Evolutionary conservation across 2,888 invertebrate genomes (phyloP).

Genomic region (Blomia tropicalis): DNA sequence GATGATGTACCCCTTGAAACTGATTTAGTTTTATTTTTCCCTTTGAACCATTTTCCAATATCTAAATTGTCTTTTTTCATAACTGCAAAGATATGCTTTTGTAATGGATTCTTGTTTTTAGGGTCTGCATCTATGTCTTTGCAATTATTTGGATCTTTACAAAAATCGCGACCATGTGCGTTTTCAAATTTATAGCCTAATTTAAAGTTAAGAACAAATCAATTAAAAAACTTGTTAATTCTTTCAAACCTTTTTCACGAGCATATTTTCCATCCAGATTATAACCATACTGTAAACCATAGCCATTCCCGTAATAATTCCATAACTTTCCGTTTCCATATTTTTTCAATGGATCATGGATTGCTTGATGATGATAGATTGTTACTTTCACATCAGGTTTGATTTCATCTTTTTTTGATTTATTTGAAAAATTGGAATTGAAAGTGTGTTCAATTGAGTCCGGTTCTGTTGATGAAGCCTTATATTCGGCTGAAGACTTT

Average conservation of each 20-base stretch:
- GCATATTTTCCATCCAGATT: conserved; percentile 17
- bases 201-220: background rate
- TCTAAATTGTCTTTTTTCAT: background rate
- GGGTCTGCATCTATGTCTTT: background rate
- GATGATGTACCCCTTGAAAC: too few relatives aligned
- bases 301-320: conserved; percentile 21
- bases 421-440: too few relatives aligned
- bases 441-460: too few relatives aligned
- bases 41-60: background rate
- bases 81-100: background rate
- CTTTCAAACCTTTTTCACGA: conserved; percentile 18
- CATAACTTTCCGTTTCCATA: background rate
- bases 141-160: background rate
- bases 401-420: background rate
- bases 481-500: background rate
- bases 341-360: background rate
- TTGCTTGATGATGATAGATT: conserved; percentile 1
- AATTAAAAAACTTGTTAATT: background rate
- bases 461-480: background rate
- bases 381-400: conserved; percentile 1
- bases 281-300: conserved; percentile 24
- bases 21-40: background rate
- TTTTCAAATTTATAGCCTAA: conserved; percentile 10
- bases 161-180: background rate
- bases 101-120: background rate